These are phyloP conservation scores for Platalea minor DNA, from an alignment of 2,797 vertebrate genomes.

Conservation along the genomic window DNA sequence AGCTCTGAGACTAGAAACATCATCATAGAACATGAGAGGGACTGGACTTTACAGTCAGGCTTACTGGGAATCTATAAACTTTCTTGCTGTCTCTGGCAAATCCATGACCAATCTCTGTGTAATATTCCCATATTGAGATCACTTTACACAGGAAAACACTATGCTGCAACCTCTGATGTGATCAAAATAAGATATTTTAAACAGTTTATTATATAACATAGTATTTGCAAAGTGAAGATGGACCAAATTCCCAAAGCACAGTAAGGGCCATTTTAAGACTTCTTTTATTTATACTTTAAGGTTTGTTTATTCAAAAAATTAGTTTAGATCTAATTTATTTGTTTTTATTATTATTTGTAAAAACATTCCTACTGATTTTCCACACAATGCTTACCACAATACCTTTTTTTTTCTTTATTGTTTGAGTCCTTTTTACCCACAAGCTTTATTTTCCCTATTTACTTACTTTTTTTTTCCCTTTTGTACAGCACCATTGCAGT, in stretches of 20 bases:
- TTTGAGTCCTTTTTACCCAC: neutral
- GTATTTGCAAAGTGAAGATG: neutral
- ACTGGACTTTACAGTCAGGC: neutral
- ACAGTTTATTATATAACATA: neutral
- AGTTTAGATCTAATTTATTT: neutral
- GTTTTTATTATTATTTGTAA: neutral
- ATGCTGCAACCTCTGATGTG: neutral
- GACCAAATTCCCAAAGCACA: neutral
- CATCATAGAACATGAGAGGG: fast-evolving
- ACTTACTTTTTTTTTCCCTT: fast-evolving
- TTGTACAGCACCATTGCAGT: neutral
- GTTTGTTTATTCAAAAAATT: neutral
- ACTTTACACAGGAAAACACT: neutral
- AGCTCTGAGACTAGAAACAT: neutral
- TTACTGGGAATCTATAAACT: neutral
- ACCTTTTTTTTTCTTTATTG: neutral
- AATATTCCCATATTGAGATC: neutral
- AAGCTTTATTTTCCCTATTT: neutral
- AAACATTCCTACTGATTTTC: neutral
- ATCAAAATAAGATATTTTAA: neutral
- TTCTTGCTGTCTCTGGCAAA: neutral
- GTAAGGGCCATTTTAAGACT: fast-evolving
- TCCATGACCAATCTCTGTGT: too few relatives aligned
- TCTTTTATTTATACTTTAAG: neutral
- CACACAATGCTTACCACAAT: neutral